Evolutionary conservation across 2,113 vertebrate species (phyloP), one percentile per base, ranked within the genome.

Genomic region (Equus quagga): DNA sequence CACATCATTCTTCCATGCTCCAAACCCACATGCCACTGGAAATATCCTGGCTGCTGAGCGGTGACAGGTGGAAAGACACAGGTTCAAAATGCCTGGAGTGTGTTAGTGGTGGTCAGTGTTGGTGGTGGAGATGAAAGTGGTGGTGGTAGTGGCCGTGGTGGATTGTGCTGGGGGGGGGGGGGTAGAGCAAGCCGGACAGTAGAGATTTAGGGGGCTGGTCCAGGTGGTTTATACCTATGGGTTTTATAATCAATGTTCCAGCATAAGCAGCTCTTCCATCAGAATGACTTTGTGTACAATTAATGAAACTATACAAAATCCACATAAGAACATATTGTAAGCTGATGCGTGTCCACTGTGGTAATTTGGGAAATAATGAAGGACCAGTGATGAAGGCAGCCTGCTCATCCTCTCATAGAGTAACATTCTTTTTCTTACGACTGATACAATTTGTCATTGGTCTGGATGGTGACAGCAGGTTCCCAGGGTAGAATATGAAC

Each of bases 111-210:
- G 11, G 67, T 31, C 33, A 18, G 67, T 13, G 10, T 56, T 41
- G n/a, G 24, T 31, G 51, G 6, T 21, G n/a, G 84, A 5, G 2
- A 28, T 36, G 54, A 21, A 87, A 36, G 51, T 5, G 36, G 15
- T 28, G n/a, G 51, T 19, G 6, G 62, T 65, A 6, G n/a, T 19
- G 3, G 62, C 31, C 6, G 24, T 72, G 41, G 49, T 26, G 17
- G 24, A 19, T 56, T 26, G n/a, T 44, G 51, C 9, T 6, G 15
- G 13, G 0, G 15, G 13, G 0, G n/a, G n/a, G 1, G 3, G 12
- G 4, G 17, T 2, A 13, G 11, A 62, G 28, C 11, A 4, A 33
- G 36, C 41, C 5, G 28, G n/a, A 56, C 49, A 28, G 6, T 24
- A 58, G 51, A 31, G 24, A 12, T 58, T 44, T 31, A 58, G 6